A percentile compares a stretch with the other conserved stretches of the same genome.
These are phyloP conservation scores for Hecatera dysodea DNA, from an alignment of 2,888 invertebrate species.

Conservation along the genomic window DNA sequence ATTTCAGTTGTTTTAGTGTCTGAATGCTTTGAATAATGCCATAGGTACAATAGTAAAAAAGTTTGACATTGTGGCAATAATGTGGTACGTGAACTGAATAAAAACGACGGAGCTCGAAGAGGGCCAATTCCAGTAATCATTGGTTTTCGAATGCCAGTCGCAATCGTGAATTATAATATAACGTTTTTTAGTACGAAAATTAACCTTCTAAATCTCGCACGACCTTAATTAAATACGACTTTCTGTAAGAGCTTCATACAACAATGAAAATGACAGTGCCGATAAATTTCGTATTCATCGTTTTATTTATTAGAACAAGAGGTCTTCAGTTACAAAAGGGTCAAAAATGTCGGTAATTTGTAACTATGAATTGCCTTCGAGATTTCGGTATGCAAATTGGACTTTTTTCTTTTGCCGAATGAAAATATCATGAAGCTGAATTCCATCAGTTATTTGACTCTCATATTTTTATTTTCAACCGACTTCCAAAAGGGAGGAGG, in stretches of 20 bases:
- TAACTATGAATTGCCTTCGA: conserved; percentile 9
- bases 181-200: neutral
- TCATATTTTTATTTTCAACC: neutral
- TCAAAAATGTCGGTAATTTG: conserved; percentile 12
- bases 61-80: neutral
- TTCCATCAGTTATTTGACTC: neutral
- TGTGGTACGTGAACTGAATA: neutral
- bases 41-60: neutral
- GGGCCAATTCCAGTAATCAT: no score
- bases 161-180: no score
- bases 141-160: no score
- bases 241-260: neutral
- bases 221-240: neutral
- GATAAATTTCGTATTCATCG: neutral
- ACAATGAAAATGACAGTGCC: neutral
- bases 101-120: no score
- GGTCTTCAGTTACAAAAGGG: conserved; percentile 6
- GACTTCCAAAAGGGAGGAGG: no score
- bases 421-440: conserved; percentile 22
- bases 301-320: conserved; percentile 17
- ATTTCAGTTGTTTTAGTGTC: neutral
- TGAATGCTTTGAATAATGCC: neutral
- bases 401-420: conserved; percentile 8
- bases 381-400: conserved; percentile 4
- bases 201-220: neutral